Conservation (phyloP, 2,113 vertebrate genomes). For the Sylvietta virens region DNA sequence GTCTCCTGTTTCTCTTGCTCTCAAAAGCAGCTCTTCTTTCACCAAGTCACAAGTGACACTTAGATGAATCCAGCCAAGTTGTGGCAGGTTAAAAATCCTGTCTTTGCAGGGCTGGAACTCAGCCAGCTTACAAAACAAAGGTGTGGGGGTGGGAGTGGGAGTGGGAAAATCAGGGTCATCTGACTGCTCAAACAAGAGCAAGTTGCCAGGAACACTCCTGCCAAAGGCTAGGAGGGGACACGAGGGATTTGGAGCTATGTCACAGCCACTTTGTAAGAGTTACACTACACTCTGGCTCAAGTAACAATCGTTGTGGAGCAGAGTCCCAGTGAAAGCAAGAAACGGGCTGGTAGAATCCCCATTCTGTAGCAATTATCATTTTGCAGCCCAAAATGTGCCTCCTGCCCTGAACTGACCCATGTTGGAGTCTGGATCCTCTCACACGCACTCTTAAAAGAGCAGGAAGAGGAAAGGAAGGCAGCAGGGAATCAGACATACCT, state of each 20-base stretch:
- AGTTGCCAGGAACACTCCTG: background rate
- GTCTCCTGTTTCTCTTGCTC: background rate
- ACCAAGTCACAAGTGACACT: background rate
- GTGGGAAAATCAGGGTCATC: background rate
- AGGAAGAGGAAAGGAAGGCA: background rate
- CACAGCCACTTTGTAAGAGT: background rate
- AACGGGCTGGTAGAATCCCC: background rate
- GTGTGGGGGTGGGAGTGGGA: background rate
- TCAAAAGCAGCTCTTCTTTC: background rate
- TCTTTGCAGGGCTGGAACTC: background rate
- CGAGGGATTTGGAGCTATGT: background rate
- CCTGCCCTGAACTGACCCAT: background rate
- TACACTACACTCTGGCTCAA: background rate
- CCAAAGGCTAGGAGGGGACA: background rate
- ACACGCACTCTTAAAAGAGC: background rate
- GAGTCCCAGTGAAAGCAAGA: background rate
- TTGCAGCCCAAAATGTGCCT: background rate
- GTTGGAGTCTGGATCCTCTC: background rate
- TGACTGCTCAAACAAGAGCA: background rate
- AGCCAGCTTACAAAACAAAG: background rate
- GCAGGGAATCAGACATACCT: background rate
- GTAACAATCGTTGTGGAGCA: background rate
- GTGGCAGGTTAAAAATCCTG: background rate
- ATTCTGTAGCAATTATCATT: background rate
- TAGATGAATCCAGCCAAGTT: background rate